Evolutionary conservation across 2,888 invertebrate genomes (phyloP), one percentile per base, ranked within the genome.

Genomic region (Scaeva pyrastri): DNA sequence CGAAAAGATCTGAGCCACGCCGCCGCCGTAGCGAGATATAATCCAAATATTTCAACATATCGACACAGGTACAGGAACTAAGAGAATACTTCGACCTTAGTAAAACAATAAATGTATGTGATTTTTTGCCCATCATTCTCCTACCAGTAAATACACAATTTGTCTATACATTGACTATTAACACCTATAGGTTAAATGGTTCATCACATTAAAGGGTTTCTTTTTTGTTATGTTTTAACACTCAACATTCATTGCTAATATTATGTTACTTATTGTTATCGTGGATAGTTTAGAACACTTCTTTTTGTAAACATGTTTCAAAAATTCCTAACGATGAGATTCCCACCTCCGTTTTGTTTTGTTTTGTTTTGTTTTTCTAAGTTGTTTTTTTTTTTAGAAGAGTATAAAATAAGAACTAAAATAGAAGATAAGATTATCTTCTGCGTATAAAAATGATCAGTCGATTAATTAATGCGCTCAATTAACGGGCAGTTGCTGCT

Each of bases 131-230:
- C 66, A 77, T 62, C 62, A 62, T 77, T 86, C 70, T 73, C 50
- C 77, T 86, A 78, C 64, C 77, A 74, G 52, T 82, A 56, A 86
- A 78, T 85, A 82, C 74, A 86, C 78, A 86, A 82, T 82, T 86
- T 82, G 74, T 78, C 86, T 86, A 86, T 78, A 82, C 77, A 86
- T 86, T 86, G 77, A 86, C 86, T 86, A 86, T 82, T 82, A 82
- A 86, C 77, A 77, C 62, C 81, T 86, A 50, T 56, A 78, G 74
- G 77, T 86, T 76, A 72, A 85, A 76, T 72, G 75, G 58, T 77
- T 78, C 82, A 86, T 86, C 86, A 82, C 82, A 86, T 86, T 82
- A 50, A 82, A 41, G 73, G 80, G 71, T 41, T 60, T 60, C 12
- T 39, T 31, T 16, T 26, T 16, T 56, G 5, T 36, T 50, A 16